Evolutionary conservation across 2,888 invertebrate species (phyloP), one percentile per base, ranked within the genome.

Genomic region (Athalia cordata): DNA sequence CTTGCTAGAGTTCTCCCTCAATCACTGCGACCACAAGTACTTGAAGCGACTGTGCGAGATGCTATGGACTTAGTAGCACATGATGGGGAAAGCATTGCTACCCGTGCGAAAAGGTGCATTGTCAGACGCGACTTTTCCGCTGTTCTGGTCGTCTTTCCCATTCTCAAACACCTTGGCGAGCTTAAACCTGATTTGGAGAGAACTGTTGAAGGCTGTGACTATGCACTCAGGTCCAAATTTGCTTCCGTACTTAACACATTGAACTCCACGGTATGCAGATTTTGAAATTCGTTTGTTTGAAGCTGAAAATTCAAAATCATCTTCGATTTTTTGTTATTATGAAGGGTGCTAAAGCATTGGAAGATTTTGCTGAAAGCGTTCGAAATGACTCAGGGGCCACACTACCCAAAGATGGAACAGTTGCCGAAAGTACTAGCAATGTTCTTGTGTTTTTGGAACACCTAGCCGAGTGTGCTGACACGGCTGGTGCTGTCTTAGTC

Each of bases 381-480:
- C 93, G 96, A 81, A 93, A 92, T 45, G 97, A 97, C 89, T 92
- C 93, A 68, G 95, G 95, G 82, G 94, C 95, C 79, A 95, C 95
- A 85, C 94, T 99, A 86, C 98, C 99, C 0, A 96, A 95, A 88
- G 99, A 99, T 92, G 99, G 99, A 79, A 99, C 99, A 0, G 99
- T 99, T 52, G 99, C 99, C 88, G 98, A 99, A 91, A 92, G 98
- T 79, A 98, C 98, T 0, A 97, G 96, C 81, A 98, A 98, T 87
- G 97, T 98, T 65, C 93, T 98, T 83, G 96, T 98, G 87, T 97
- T 98, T 91, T 92, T 97, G 84, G 97, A 97, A 89, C 96, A 97
- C 87, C 91, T 98, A 74, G 93, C 95, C 15, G 94, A 95, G 79
- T 96, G 96, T 86, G 93, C 93, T 59, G 95, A 95, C 85, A 95